Evolutionary conservation across 2,113 vertebrate species (phyloP), one percentile per base, ranked within the genome.

Genomic region (Platichthys flesus): DNA sequence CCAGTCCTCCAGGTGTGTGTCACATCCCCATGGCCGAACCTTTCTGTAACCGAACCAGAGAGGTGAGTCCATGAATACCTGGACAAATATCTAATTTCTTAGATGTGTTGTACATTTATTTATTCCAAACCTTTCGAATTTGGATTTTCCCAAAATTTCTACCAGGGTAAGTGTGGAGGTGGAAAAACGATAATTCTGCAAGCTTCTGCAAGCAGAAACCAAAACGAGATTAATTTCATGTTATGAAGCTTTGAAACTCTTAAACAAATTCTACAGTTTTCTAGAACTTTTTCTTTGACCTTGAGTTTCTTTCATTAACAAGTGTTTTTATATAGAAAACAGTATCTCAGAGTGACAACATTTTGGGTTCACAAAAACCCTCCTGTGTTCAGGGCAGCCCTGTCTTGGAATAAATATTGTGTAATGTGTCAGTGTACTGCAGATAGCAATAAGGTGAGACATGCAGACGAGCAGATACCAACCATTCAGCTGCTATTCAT

Each of bases 11-110:
- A 20, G 98, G 98, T 71, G 97, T 99, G 9, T 96, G 96, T 89
- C 98, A 99, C 78, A 94, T 99, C 88, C 95, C 98, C 42, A 96
- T 97, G 96, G 96, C 96, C 4, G 98, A 99, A 51, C 98, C 98
- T 0, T 99, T 99, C 94, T 99, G 98, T 86, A 91, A 90, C 81
- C 96, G 94, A 92, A 99, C 97, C 16, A 96, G 98, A 95, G 96
- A 97, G 95, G 98, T 97, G 61, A 73, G 96, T 94, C 37, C 1
- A 15, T 8, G 9, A 23, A 52, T 18, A 26, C 47, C 26, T 57
- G 3, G 35, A 40, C 51, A 37, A 40, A 9, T 16, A 55, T 28
- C 28, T 1, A 9, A 26, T 23, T 18, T 21, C 14, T 16, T 2
- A 45, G 3, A 56, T 7, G 9, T 23, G 5, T 7, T 16, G 16